Conservation (phyloP, 2,113 vertebrate species). For the Phrynocephalus versicolor region DNA sequence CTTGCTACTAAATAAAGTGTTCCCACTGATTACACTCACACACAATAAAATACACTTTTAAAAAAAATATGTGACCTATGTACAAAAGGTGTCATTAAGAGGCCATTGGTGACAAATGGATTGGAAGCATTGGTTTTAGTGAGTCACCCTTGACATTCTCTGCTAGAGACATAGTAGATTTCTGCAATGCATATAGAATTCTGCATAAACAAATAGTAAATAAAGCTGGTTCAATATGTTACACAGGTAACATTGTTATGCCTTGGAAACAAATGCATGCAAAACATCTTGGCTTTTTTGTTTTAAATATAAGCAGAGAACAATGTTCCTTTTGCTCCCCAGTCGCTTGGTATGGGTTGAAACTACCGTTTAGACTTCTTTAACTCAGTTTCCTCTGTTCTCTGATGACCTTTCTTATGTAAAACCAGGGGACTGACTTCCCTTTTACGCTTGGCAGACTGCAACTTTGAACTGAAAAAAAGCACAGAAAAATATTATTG, state of each 20-base stretch:
- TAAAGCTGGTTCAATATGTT: constrained; percentile 73
- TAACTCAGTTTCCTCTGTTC: constrained; percentile 79
- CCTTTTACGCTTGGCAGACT: constrained; percentile 81
- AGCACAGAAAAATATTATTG: neutral
- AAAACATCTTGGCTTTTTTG: constrained; percentile 62
- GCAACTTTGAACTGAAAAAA: constrained; percentile 78
- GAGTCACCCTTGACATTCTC: constrained; percentile 68
- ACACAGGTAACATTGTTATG: constrained; percentile 63
- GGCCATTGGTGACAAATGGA: constrained; percentile 63
- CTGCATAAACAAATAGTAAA: constrained; percentile 75
- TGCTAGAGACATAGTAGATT: constrained; percentile 78
- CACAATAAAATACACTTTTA: constrained; percentile 83
- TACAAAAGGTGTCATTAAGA: constrained; percentile 70
- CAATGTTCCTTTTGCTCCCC: constrained; percentile 33
- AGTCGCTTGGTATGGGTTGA: constrained; percentile 9
- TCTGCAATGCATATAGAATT: constrained; percentile 77
- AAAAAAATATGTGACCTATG: constrained; percentile 77
- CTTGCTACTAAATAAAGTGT: constrained; percentile 82
- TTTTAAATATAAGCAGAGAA: constrained; percentile 53
- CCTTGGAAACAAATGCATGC: constrained; percentile 73
- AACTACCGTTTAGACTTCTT: constrained; percentile 89
- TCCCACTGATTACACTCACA: constrained; percentile 80
- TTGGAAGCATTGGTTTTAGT: constrained; percentile 67
- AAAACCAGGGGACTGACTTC: constrained; percentile 84
- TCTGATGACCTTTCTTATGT: constrained; percentile 84